Conservation (phyloP, 2,888 invertebrate genomes). For the Cacoxenus indagator region DNA sequence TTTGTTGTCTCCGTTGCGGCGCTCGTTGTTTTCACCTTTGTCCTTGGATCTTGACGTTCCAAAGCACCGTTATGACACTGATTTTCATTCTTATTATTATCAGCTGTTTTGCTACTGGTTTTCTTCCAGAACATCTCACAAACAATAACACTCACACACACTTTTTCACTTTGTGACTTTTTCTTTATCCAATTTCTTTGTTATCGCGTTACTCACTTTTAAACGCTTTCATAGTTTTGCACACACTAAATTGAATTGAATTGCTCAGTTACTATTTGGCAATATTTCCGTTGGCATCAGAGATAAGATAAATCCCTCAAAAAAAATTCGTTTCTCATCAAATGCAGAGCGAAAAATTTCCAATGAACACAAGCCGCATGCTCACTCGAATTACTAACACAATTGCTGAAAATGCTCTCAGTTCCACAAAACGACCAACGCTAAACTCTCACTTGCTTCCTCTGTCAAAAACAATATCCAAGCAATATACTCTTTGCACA, state of each 20-base stretch:
- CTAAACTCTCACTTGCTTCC: too few species aligned
- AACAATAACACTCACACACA: neutral
- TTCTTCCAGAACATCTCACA: neutral
- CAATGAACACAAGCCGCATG: neutral
- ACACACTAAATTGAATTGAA: neutral
- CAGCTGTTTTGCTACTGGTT: neutral
- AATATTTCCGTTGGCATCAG: neutral
- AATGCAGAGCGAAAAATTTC: neutral
- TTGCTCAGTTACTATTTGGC: neutral
- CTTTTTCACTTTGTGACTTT: neutral
- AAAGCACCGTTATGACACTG: constrained; percentile 31
- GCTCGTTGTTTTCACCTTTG: constrained; percentile 55
- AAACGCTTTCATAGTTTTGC: neutral
- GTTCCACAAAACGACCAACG: too few species aligned
- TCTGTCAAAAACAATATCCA: too few species aligned
- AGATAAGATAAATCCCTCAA: neutral
- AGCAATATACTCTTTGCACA: too few species aligned
- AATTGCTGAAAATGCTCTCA: too few species aligned
- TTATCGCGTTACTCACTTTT: neutral
- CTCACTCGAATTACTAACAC: neutral
- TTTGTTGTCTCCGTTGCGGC: constrained; percentile 61
- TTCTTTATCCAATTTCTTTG: neutral
- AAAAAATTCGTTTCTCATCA: neutral
- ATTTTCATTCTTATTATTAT: constrained; percentile 1
- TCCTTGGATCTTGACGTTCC: constrained; percentile 61